These are phyloP conservation scores for Carcina quercana DNA, from an alignment of 2,888 invertebrate genomes.

Conservation along the genomic window DNA sequence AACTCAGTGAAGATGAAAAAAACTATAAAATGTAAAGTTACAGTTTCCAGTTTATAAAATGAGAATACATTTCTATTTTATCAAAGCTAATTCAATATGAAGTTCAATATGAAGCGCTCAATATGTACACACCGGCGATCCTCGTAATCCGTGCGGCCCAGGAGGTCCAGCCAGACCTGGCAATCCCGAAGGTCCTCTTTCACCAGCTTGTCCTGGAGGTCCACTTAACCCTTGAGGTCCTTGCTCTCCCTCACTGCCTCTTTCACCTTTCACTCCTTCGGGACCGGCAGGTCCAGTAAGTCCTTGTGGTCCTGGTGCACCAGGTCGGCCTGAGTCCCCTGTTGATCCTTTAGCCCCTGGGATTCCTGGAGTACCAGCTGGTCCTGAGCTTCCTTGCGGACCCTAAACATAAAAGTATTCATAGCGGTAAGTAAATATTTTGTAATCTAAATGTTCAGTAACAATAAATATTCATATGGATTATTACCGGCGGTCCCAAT, in stretches of 20 bases:
- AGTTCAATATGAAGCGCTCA: too few relatives aligned
- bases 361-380: constrained; percentile 79
- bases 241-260: constrained; percentile 78
- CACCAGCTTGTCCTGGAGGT: constrained; percentile 79
- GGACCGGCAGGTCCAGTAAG: constrained; percentile 80
- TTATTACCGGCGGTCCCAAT: constrained; percentile 80
- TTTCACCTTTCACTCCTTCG: constrained; percentile 85
- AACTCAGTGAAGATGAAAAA: constrained; percentile 1
- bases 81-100: too few relatives aligned
- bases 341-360: constrained; percentile 80
- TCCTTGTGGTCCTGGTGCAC: constrained; percentile 79
- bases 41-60: too few relatives aligned
- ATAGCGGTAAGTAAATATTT: too few relatives aligned
- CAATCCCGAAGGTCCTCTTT: constrained; percentile 75
- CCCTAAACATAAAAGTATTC: too few relatives aligned
- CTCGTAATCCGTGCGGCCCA: constrained; percentile 79
- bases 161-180: constrained; percentile 78
- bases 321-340: constrained; percentile 82
- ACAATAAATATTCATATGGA: too few relatives aligned
- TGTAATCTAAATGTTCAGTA: too few relatives aligned
- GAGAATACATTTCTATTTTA: too few relatives aligned
- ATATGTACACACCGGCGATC: constrained; percentile 72
- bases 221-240: constrained; percentile 83
- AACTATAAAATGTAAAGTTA: not conserved
- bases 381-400: constrained; percentile 79